These are phyloP conservation scores for Piscicola geometra DNA, from an alignment of 2,888 invertebrate species.

Conservation along the genomic window DNA sequence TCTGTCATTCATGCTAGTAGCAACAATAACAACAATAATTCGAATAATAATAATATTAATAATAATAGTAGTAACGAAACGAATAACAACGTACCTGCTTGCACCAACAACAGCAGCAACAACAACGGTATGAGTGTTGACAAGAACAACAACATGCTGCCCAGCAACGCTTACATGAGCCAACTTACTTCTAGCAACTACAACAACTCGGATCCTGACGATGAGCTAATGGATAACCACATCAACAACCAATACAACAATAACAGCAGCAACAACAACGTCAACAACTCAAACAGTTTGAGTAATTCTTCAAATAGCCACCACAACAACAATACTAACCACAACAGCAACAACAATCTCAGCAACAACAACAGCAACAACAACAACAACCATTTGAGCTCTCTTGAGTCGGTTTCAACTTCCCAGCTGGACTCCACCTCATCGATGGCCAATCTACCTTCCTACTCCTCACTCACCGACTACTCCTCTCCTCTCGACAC, in stretches of 20 bases:
- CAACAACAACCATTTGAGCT: constrained; percentile 1
- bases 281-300: neutral
- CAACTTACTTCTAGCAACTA: constrained; percentile 2
- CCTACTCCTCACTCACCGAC: constrained; percentile 26
- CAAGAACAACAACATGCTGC: constrained; percentile 28
- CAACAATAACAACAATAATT: constrained; percentile 17
- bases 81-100: neutral
- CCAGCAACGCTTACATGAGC: neutral
- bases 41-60: neutral
- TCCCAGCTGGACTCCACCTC: neutral
- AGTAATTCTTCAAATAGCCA: neutral
- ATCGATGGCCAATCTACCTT: constrained; percentile 11
- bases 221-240: neutral
- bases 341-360: neutral
- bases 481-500: constrained; percentile 11
- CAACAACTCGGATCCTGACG: neutral
- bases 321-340: constrained; percentile 1
- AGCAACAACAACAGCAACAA: constrained; percentile 11
- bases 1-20: neutral
- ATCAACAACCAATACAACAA: constrained; percentile 4
- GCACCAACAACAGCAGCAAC: neutral
- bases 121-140: constrained; percentile 4
- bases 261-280: neutral
- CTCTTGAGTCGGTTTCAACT: neutral
- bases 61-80: neutral